These are phyloP conservation scores for Etheostoma nigrum DNA, from an alignment of 2,797 vertebrate genomes.

Conservation along the genomic window DNA sequence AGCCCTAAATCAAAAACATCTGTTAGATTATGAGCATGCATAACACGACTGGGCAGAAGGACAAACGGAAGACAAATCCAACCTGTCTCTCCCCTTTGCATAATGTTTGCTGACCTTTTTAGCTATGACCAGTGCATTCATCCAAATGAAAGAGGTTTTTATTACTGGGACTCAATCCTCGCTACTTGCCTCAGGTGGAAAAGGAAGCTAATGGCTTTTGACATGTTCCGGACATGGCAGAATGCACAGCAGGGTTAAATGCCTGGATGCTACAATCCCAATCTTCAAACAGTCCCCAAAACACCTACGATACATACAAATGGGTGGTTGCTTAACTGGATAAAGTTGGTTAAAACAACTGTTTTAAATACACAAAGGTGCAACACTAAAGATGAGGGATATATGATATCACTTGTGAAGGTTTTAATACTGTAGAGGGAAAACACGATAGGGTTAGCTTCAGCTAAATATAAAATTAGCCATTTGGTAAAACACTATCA, in stretches of 20 bases:
- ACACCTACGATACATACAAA: conserved; percentile 25
- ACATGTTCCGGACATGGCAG: conserved; percentile 64
- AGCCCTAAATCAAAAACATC: conserved; percentile 20
- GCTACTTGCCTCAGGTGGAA: conserved; percentile 71
- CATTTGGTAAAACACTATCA: conserved; percentile 14
- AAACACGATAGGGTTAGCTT: background rate
- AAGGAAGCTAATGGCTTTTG: conserved; percentile 73
- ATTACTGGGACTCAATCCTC: conserved; percentile 65
- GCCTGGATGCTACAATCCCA: conserved; percentile 51
- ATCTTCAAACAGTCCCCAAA: conserved; percentile 34
- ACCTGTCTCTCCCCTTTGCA: conserved; percentile 52
- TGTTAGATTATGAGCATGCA: conserved; percentile 24
- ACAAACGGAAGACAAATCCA: conserved; percentile 54
- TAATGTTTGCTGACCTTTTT: conserved; percentile 76
- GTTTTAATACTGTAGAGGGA: background rate
- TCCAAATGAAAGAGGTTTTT: conserved; percentile 73
- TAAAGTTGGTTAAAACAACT: background rate
- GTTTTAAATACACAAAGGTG: background rate
- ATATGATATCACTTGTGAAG: background rate
- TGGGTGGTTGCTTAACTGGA: conserved; percentile 27
- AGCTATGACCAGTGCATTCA: conserved; percentile 67
- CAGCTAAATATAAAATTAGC: conserved; percentile 9
- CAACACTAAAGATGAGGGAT: background rate
- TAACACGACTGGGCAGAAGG: conserved; percentile 27
- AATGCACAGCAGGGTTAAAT: conserved; percentile 69